These are phyloP conservation scores for Micrasema minimum DNA, from an alignment of 1,140 invertebrate species.

Conservation along the genomic window DNA sequence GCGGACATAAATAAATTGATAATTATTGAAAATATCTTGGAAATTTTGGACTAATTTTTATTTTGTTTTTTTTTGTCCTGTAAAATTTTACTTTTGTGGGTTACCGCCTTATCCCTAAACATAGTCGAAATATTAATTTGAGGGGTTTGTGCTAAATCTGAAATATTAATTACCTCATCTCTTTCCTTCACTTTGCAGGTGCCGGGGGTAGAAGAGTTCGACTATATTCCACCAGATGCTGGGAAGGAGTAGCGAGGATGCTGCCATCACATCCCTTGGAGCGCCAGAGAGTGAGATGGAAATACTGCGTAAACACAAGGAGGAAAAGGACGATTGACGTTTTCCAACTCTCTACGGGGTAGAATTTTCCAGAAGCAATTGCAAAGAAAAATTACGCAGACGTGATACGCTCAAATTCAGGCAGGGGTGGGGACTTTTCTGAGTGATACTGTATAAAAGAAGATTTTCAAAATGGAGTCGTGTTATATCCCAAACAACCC, in stretches of 20 bases:
- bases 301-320: slow-evolving; percentile 28
- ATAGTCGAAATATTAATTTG: slow-evolving; percentile 21
- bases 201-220: neutral
- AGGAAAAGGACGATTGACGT: slow-evolving; percentile 43
- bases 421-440: slow-evolving; percentile 16
- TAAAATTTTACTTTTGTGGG: too few species aligned
- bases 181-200: slow-evolving; percentile 33
- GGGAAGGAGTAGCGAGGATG: slow-evolving; percentile 39
- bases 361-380: slow-evolving; percentile 31
- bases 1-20: too few species aligned
- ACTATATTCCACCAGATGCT: slow-evolving; percentile 36
- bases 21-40: too few species aligned
- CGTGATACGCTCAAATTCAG: slow-evolving; percentile 7
- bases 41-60: too few species aligned
- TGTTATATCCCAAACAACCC: slow-evolving; percentile 67
- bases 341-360: slow-evolving; percentile 23
- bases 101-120: too few species aligned
- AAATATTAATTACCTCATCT: slow-evolving; percentile 10
- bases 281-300: slow-evolving; percentile 51
- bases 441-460: slow-evolving; percentile 44
- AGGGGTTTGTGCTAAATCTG: neutral
- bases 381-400: slow-evolving; percentile 22
- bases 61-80: too few species aligned
- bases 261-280: slow-evolving; percentile 26
- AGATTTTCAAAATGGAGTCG: slow-evolving; percentile 58